These are phyloP conservation scores for Azorinus chamasolen DNA, from an alignment of 2,888 invertebrate species.

Conservation along the genomic window DNA sequence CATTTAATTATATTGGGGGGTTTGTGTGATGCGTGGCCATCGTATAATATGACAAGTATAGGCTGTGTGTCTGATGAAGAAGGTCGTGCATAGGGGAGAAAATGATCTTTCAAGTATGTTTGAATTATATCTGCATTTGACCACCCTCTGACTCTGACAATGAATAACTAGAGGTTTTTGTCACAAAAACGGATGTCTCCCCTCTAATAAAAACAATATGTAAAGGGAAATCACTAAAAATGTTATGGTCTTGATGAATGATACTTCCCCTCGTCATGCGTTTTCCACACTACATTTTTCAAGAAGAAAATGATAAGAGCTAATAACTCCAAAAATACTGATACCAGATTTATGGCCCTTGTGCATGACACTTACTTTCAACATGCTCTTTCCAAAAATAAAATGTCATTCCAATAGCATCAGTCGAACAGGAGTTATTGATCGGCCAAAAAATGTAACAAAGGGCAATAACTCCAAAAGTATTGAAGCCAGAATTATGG, in stretches of 20 bases:
- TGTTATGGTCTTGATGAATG: constrained; percentile 20
- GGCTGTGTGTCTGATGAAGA: neutral
- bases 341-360: too few species aligned
- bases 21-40: constrained; percentile 34
- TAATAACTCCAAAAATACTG: too few species aligned
- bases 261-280: constrained; percentile 17
- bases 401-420: too few species aligned
- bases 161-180: constrained; percentile 1
- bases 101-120: constrained; percentile 26
- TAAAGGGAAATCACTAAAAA: constrained; percentile 23
- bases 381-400: too few species aligned
- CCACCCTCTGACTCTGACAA: constrained; percentile 38
- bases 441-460: too few species aligned
- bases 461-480: too few species aligned
- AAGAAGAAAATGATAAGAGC: too few species aligned
- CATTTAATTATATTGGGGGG: constrained; percentile 15
- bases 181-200: constrained; percentile 20
- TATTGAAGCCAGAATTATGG: too few species aligned
- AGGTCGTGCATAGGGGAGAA: constrained; percentile 7
- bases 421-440: too few species aligned
- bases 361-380: too few species aligned
- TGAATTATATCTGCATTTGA: constrained; percentile 21
- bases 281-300: constrained; percentile 13
- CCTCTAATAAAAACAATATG: constrained; percentile 31
- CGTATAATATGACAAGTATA: constrained; percentile 16